Evolutionary conservation across 2,888 invertebrate species (phyloP), one percentile per base, ranked within the genome.

Genomic region (Blastobasis lacticolella): DNA sequence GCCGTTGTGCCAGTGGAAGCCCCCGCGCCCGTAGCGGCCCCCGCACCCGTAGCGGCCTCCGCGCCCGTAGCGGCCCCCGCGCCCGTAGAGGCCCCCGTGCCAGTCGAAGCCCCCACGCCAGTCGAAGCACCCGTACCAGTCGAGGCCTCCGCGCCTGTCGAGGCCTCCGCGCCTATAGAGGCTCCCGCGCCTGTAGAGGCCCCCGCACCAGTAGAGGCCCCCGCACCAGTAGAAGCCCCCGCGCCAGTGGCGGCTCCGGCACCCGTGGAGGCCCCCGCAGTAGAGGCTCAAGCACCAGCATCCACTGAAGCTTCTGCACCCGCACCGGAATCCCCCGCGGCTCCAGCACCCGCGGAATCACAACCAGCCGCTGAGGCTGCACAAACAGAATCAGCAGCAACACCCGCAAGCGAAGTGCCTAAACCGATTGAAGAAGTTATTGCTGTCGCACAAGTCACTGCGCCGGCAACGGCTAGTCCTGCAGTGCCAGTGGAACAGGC

Each of bases 21-120:
- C 57, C 45, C 60, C 48, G 49, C 67, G 62, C 54, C 55, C 49
- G 52, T 40, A 4, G 56, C 64, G n/a, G 58, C 61, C 45, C 51
- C 65, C 9, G 54, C 54, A 2, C 56, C 61, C 45, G 60, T 61
- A 40, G 59, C 61, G 53, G 63, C 67, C 56, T 61, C 64, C 5
- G 51, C 56, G 3, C 10, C 46, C 37, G 45, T 47, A 37, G n/a
- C 41, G 5, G 37, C 48, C 36, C 44, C 50, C 5, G 46, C 38
- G 23, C 23, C 23, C n/a, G 10, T 37, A 48, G 48, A 41, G 4
- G 52, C 41, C n/a, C 10, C 50, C 37, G 38, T 40, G 37, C n/a
- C 45, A 23, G 10, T 45, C 4, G 57, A 62, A 10, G 58, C 60
- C 42, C 50, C 65, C 7, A 53, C 56, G 4, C 57, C 61, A 44